A percentile compares a stretch with the other conserved stretches of the same genome.
These are phyloP conservation scores for Plusia festucae DNA, from an alignment of 2,888 invertebrate species.

Conservation along the genomic window DNA sequence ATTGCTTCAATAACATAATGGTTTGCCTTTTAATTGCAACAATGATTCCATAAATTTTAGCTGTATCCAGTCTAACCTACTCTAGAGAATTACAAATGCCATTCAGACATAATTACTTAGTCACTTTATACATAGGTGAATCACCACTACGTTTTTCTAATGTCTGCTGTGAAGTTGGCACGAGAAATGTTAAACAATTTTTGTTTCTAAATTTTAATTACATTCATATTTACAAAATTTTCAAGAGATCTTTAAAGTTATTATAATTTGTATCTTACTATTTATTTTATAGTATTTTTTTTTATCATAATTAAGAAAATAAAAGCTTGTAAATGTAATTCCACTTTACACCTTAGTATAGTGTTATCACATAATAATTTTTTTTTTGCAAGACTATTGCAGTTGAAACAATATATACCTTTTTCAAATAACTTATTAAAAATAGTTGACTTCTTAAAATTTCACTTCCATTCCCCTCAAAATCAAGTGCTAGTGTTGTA, in stretches of 20 bases:
- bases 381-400: too few species aligned
- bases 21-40: background rate
- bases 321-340: too few species aligned
- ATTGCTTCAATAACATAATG: background rate
- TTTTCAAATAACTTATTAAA: too few species aligned
- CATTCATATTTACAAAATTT: conserved; percentile 11
- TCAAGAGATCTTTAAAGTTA: background rate
- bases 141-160: conserved; percentile 49
- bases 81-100: conserved; percentile 17
- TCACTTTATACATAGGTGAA: conserved; percentile 47
- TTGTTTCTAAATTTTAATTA: conserved; percentile 12
- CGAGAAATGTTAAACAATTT: conserved; percentile 26
- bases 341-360: too few species aligned
- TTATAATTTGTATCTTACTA: conserved; percentile 3
- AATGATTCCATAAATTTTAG: background rate
- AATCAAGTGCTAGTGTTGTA: too few species aligned
- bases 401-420: too few species aligned
- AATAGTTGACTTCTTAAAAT: too few species aligned
- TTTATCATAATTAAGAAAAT: too few species aligned
- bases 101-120: conserved; percentile 47
- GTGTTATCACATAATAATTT: too few species aligned
- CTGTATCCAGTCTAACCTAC: conserved; percentile 20
- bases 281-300: background rate
- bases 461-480: too few species aligned
- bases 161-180: conserved; percentile 29